Conservation (phyloP, 2,888 invertebrate genomes). For the Lasioglossum marginatum region DNA sequence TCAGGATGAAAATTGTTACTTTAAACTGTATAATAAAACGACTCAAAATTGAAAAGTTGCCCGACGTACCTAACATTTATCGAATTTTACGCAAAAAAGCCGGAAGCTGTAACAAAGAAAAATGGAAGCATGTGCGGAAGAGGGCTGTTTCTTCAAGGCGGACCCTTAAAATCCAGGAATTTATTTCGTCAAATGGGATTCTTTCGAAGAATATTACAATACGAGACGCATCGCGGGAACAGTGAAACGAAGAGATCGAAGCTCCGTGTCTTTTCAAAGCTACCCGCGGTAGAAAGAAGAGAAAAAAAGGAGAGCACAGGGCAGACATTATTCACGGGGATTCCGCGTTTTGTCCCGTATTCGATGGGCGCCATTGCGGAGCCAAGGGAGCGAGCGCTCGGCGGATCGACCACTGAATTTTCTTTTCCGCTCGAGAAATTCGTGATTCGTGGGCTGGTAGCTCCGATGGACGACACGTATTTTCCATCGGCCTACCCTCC, state of each 20-base stretch:
- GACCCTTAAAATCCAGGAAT: background rate
- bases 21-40: no score
- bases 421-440: conserved; percentile 48
- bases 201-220: background rate
- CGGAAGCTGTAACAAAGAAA: background rate
- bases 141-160: background rate
- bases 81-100: no score
- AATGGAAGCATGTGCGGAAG: background rate
- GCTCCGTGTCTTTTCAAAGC: background rate
- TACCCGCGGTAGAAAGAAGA: background rate
- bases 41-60: no score
- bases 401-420: conserved; percentile 31
- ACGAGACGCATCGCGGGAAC: background rate
- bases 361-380: background rate
- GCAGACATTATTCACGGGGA: conserved; percentile 8
- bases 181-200: background rate
- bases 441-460: conserved; percentile 16
- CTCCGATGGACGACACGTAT: conserved; percentile 46
- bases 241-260: background rate
- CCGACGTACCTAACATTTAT: no score
- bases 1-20: no score
- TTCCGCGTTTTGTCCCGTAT: conserved; percentile 15
- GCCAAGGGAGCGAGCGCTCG: conserved; percentile 3
- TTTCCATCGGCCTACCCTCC: conserved; percentile 59
- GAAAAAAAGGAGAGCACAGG: background rate